A percentile compares a stretch with the other conserved stretches of the same genome.
Conservation (phyloP, 1,140 invertebrate species). For the Solenopsis fugax region DNA sequence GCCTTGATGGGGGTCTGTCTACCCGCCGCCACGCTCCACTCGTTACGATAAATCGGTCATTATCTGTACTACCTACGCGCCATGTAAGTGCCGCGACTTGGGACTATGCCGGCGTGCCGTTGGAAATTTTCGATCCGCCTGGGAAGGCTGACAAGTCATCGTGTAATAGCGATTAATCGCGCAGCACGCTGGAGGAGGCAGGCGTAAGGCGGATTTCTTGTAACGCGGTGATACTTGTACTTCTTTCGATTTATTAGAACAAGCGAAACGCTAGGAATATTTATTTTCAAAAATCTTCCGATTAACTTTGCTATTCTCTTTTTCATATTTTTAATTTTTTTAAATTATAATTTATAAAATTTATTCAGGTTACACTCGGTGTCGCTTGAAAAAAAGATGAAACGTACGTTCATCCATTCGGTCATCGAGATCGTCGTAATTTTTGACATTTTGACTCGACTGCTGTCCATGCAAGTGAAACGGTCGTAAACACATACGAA, state of each 20-base stretch:
- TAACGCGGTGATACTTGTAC: background rate
- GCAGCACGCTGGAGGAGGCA: background rate
- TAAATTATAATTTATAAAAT: background rate
- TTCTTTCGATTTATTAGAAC: background rate
- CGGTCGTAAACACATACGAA: conserved; percentile 83
- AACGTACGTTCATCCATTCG: background rate
- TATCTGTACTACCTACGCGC: conserved; percentile 72
- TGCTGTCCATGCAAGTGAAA: conserved; percentile 74
- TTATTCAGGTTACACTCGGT: background rate
- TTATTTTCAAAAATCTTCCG: background rate
- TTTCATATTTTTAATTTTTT: background rate
- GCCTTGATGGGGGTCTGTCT: conserved; percentile 83
- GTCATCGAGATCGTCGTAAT: conserved; percentile 55
- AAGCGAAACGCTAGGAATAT: background rate
- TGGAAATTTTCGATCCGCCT: conserved; percentile 47
- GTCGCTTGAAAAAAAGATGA: too few species aligned
- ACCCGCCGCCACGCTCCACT: conserved; percentile 78
- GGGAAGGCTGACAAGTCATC: conserved; percentile 20
- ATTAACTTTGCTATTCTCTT: background rate
- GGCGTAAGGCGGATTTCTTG: conserved; percentile 4
- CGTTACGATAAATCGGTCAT: conserved; percentile 84
- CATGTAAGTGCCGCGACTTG: conserved; percentile 44
- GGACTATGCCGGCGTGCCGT: conserved; percentile 27
- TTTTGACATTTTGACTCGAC: conserved; percentile 62
- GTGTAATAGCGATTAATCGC: conserved; percentile 21